These are phyloP conservation scores for Galerucella nymphaeae DNA, from an alignment of 2,888 invertebrate genomes.

Conservation along the genomic window DNA sequence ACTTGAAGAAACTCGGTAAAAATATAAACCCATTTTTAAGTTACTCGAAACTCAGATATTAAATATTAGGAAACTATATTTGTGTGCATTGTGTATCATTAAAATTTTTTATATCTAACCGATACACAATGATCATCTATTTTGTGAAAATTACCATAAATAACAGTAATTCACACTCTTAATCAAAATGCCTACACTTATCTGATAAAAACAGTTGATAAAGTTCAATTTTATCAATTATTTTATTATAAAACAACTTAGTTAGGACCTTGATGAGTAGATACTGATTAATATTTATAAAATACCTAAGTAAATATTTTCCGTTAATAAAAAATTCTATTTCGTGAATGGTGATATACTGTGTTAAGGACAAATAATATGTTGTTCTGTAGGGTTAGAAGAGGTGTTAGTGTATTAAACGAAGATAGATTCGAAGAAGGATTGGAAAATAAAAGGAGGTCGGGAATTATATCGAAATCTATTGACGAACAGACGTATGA, in stretches of 20 bases:
- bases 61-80: too few species aligned
- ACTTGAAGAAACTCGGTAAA: too few species aligned
- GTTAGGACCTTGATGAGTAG: not conserved
- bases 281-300: conserved; percentile 3
- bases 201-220: conserved; percentile 20
- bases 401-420: conserved; percentile 28
- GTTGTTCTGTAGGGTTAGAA: conserved; percentile 31
- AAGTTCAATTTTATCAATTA: conserved; percentile 34
- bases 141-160: conserved; percentile 1
- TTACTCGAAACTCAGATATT: too few species aligned
- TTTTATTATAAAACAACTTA: conserved; percentile 28
- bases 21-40: too few species aligned
- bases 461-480: conserved; percentile 44
- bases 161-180: not conserved
- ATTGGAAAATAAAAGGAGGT: conserved; percentile 36
- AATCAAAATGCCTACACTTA: conserved; percentile 16
- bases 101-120: too few species aligned
- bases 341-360: conserved; percentile 9
- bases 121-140: too few species aligned
- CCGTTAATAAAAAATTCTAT: conserved; percentile 2
- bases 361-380: conserved; percentile 16
- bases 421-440: conserved; percentile 30
- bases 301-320: conserved; percentile 9
- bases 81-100: too few species aligned
- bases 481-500: conserved; percentile 29